Base-by-base conservation (phyloP, 2,113 vertebrate genomes). In the Elanoides forficatus region DNA sequence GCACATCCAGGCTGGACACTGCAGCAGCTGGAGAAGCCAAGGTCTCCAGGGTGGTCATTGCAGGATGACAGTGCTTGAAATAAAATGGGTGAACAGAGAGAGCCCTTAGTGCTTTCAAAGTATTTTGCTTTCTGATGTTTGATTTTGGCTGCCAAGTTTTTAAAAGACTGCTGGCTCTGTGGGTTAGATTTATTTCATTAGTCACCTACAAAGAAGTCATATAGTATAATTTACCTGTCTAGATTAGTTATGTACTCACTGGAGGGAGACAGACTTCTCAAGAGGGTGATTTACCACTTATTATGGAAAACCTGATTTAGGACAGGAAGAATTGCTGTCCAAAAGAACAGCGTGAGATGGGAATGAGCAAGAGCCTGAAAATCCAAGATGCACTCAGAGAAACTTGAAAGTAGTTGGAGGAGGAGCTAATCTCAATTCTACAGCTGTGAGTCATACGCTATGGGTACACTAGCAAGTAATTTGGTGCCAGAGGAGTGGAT, bases 381-480 rank as follows among this genome's bases (percentile, higher is more conserved):
- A 90, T 80, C 62, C 85, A 74, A 85, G 12, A 86, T 40, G 36
- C 48, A 50, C 55, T 85, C 26, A 80, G 70, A 85, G 48, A 91
- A 52, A 89, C 20, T 81, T 85, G 38, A 45, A 95, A 88, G 66
- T 67, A 72, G 66, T 67, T 82, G 85, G 84, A 70, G 55, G 71
- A 92, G 67, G 81, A 93, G 59, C 50, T 90, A 95, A 90, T 73
- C 62, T 96, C 71, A 86, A 38, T 90, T 94, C 71, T 94, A 73
- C 70, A 90, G 50, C 25, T 93, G 50, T 73, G 93, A 96, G 59
- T 95, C 93, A 93, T 4, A 78, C 68, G 29, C 71, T 90, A 52
- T 21, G 88, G 81, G 70, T 78, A 83, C 42, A 58, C 38, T 15
- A 91, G 68, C 45, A 86, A 89, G 36, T 76, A 60, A 87, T 85